These are phyloP conservation scores for Alces alces DNA, from an alignment of 2,113 vertebrate genomes.

Conservation along the genomic window DNA sequence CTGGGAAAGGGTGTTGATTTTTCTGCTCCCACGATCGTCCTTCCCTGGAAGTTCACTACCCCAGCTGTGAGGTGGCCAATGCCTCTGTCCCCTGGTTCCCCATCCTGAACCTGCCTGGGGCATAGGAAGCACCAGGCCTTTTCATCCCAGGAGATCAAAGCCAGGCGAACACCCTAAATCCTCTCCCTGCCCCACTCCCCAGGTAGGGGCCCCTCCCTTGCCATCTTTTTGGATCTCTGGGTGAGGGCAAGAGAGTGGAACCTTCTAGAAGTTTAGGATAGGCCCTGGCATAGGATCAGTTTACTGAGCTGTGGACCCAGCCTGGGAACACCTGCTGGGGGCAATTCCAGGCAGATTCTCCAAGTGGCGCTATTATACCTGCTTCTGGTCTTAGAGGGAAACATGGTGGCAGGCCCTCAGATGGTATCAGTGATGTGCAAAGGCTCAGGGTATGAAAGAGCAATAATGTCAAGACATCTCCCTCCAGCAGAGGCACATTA, in stretches of 20 bases:
- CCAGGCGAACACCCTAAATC: slow-evolving; percentile 39
- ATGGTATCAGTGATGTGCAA: not conserved
- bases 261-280: not conserved
- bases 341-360: not conserved
- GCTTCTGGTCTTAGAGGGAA: not conserved
- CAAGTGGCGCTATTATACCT: not conserved
- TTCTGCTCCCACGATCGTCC: not conserved
- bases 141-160: slow-evolving; percentile 54
- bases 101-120: not conserved
- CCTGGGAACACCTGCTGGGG: not conserved
- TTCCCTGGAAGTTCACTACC: not conserved
- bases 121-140: not conserved
- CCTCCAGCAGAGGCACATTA: not conserved
- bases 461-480: not conserved
- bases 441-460: not conserved
- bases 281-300: not conserved
- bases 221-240: slow-evolving; percentile 25
- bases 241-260: not conserved
- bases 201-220: not conserved
- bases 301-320: not conserved
- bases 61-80: too few relatives aligned
- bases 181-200: not conserved
- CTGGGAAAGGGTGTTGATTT: not conserved
- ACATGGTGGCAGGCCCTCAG: not conserved
- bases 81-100: not conserved